phyloP scores from a whole-genome alignment of 2,113 vertebrate species.

The Drymodes brunneopygia region DNA sequence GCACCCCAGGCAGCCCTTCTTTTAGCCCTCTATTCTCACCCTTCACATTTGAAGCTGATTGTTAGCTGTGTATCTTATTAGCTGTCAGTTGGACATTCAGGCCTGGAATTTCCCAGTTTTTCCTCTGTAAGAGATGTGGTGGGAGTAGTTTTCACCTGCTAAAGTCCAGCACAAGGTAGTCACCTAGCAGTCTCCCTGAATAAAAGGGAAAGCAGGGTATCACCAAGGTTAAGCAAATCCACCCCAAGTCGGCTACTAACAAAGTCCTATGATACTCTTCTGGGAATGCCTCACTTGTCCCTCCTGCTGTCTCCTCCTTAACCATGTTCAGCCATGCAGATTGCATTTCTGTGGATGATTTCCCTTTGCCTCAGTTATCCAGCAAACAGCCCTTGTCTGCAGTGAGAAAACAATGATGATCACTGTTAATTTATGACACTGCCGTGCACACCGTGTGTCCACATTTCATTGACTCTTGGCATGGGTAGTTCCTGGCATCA shows the following conservation, averaged over 20 bases:
- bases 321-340: neutral
- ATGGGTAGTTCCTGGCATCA: neutral
- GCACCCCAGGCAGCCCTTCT: neutral
- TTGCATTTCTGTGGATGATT: neutral
- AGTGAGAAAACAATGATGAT: neutral
- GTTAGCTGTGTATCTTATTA: neutral
- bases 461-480: neutral
- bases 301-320: neutral
- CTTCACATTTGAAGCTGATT: neutral
- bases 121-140: neutral
- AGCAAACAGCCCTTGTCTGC: neutral
- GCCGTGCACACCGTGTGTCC: neutral
- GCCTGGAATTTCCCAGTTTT: neutral
- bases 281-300: neutral
- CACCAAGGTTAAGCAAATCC: neutral
- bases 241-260: neutral
- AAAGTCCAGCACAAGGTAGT: neutral
- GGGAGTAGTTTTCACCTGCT: neutral
- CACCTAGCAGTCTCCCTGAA: neutral
- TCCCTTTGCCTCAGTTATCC: neutral
- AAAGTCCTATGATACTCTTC: neutral
- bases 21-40: slow-evolving; percentile 5
- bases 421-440: neutral
- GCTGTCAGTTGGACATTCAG: neutral
- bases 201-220: neutral